These are phyloP conservation scores for Rhizomys pruinosus DNA, from an alignment of 2,113 vertebrate genomes.

Conservation along the genomic window DNA sequence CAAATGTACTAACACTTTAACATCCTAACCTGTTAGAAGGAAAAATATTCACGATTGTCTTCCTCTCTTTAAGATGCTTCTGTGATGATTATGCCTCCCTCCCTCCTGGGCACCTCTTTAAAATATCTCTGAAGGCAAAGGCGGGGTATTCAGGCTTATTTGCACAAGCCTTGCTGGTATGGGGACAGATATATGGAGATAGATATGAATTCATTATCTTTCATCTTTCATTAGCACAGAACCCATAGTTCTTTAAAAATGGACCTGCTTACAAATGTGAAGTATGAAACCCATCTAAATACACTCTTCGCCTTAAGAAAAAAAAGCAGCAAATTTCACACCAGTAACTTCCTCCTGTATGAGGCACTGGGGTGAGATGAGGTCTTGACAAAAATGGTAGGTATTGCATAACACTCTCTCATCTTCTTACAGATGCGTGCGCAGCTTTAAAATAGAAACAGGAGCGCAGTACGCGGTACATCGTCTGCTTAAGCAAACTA, in stretches of 20 bases:
- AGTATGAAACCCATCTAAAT: constrained; percentile 79
- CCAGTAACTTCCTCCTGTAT: constrained; percentile 81
- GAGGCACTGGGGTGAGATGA: constrained; percentile 81
- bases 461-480: constrained; percentile 12
- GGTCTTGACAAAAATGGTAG: constrained; percentile 80
- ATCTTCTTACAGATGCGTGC: constrained; percentile 77
- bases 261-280: constrained; percentile 69
- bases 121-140: constrained; percentile 57
- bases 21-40: constrained; percentile 56
- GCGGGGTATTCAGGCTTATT: constrained; percentile 48
- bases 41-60: constrained; percentile 33
- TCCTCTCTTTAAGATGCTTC: constrained; percentile 55
- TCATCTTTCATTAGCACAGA: constrained; percentile 72
- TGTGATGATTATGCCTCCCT: constrained; percentile 48
- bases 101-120: constrained; percentile 64
- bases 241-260: constrained; percentile 67
- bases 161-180: constrained; percentile 13
- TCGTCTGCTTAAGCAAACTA: constrained; percentile 74
- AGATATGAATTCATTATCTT: constrained; percentile 69
- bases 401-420: constrained; percentile 78
- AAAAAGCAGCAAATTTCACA: constrained; percentile 80
- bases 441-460: constrained; percentile 75
- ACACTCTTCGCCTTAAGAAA: constrained; percentile 75
- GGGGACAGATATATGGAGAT: too few species aligned
- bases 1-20: constrained; percentile 63